These are phyloP conservation scores for Scaptomyza polygonia DNA, from an alignment of 2,888 invertebrate genomes.

Conservation along the genomic window DNA sequence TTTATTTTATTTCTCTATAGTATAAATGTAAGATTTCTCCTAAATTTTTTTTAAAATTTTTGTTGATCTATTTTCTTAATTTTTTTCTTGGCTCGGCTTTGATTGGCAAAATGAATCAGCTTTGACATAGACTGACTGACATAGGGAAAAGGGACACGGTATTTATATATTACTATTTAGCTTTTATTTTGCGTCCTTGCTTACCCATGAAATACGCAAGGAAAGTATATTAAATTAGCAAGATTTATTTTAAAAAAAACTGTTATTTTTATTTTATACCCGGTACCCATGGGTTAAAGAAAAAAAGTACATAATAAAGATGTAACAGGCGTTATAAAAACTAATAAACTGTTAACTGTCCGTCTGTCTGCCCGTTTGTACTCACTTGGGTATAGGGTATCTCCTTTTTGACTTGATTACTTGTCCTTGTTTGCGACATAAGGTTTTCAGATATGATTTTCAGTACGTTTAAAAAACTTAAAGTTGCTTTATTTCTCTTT, in stretches of 20 bases:
- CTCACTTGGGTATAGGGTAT: not conserved
- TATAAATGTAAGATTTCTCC: slow-evolving; percentile 21
- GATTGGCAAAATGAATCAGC: slow-evolving; percentile 15
- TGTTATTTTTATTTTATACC: not conserved
- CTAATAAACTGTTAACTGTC: too few relatives aligned
- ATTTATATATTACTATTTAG: slow-evolving; percentile 24
- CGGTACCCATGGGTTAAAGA: too few relatives aligned
- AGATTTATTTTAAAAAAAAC: too few relatives aligned
- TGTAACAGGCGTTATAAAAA: too few relatives aligned
- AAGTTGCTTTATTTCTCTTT: not conserved
- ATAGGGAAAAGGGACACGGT: slow-evolving; percentile 10
- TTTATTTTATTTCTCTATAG: slow-evolving; percentile 18
- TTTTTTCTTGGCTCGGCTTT: slow-evolving; percentile 34
- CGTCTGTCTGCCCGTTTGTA: not conserved
- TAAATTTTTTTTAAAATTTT: slow-evolving; percentile 37
- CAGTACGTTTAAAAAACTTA: too few relatives aligned
- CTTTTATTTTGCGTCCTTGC: slow-evolving; percentile 19
- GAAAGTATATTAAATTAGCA: slow-evolving; percentile 20
- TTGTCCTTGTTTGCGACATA: not conserved
- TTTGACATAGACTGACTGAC: slow-evolving; percentile 23
- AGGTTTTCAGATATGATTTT: too few relatives aligned
- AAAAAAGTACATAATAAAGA: too few relatives aligned
- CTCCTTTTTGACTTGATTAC: not conserved
- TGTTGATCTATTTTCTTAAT: slow-evolving; percentile 47
- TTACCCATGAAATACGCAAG: not conserved